These are phyloP conservation scores for Hemithea aestivaria DNA, from an alignment of 2,888 invertebrate genomes.

Conservation along the genomic window DNA sequence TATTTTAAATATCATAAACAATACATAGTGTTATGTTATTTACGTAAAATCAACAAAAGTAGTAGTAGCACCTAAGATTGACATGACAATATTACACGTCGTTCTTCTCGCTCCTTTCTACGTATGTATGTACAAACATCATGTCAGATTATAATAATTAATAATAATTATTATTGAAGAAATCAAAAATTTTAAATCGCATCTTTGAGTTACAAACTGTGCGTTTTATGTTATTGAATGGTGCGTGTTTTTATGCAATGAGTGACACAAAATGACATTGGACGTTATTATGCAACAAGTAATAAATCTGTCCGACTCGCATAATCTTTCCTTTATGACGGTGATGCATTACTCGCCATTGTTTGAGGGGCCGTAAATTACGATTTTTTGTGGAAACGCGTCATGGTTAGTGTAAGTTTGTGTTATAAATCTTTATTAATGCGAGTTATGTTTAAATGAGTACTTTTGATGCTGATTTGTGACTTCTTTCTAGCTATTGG, in stretches of 20 bases:
- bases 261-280: slow-evolving; percentile 33
- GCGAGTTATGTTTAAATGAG: slow-evolving; percentile 5
- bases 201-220: neutral
- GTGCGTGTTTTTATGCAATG: slow-evolving; percentile 14
- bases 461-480: neutral
- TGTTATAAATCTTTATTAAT: slow-evolving; percentile 18
- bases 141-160: too few relatives aligned
- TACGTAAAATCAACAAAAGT: too few relatives aligned
- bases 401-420: slow-evolving; percentile 9
- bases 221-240: slow-evolving; percentile 8
- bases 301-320: slow-evolving; percentile 60
- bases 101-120: too few relatives aligned
- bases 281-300: slow-evolving; percentile 55
- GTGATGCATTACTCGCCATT: slow-evolving; percentile 71
- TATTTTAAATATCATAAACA: too few relatives aligned
- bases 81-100: too few relatives aligned
- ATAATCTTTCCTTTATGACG: slow-evolving; percentile 75
- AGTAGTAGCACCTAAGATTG: too few relatives aligned
- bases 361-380: slow-evolving; percentile 59
- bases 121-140: too few relatives aligned
- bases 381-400: slow-evolving; percentile 26
- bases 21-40: too few relatives aligned
- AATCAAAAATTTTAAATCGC: too few relatives aligned
- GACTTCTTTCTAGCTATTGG: too few relatives aligned
- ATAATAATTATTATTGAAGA: too few relatives aligned